Percentiles rank a stretch among this genome's conserved stretches.
phyloP scores from a whole-genome alignment of 2,113 vertebrate genomes.

The Calidris pygmaea region DNA sequence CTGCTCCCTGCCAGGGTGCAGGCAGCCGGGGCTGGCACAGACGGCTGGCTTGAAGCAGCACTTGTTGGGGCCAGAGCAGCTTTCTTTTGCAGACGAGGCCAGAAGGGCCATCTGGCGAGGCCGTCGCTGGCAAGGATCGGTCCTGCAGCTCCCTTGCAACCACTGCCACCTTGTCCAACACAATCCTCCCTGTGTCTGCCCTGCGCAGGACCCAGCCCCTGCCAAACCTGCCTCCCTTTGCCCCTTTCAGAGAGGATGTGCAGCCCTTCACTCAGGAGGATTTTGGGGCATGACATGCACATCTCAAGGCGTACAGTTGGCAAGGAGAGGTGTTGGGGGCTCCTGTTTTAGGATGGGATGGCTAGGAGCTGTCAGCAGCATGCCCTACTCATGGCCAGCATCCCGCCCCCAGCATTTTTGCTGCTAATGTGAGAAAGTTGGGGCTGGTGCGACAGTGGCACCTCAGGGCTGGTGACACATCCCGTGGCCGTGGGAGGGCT shows the following conservation, averaged over 20 bases:
- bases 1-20: background rate
- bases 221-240: background rate
- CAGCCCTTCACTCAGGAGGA: background rate
- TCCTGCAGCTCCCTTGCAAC: background rate
- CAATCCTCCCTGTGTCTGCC: background rate
- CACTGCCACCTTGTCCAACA: background rate
- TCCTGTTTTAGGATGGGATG: background rate
- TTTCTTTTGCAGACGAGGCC: background rate
- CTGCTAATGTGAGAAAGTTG: background rate
- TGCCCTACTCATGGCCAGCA: background rate
- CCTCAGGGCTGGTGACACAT: background rate
- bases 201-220: background rate
- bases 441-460: accelerated
- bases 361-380: background rate
- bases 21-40: background rate
- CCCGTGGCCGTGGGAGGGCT: background rate
- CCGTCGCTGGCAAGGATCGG: background rate
- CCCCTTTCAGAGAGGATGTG: too few relatives aligned
- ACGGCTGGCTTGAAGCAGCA: background rate
- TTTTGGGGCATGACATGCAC: background rate
- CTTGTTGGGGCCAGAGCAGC: background rate
- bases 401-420: background rate
- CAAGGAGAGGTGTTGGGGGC: accelerated
- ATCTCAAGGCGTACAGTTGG: background rate
- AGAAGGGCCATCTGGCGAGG: background rate